phyloP scores from a whole-genome alignment of 2,113 vertebrate genomes.

The Oriolus oriolus region DNA sequence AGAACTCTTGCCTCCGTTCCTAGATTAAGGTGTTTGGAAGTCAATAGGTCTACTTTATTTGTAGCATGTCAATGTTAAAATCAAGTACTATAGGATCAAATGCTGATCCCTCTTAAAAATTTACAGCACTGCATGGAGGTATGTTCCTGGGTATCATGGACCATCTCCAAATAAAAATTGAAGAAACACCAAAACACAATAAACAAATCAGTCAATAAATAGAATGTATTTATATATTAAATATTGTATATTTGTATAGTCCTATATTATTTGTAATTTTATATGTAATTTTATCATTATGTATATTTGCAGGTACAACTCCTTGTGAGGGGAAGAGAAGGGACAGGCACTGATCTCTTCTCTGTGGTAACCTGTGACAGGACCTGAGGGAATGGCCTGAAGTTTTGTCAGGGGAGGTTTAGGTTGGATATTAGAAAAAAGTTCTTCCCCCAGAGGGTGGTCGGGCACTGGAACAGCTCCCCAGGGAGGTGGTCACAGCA shows the following conservation, averaged over 20 bases:
- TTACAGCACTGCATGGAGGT: not conserved
- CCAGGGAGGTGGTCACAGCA: no score
- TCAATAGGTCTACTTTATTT: not conserved
- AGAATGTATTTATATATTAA: not conserved
- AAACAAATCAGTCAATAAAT: not conserved
- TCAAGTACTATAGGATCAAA: not conserved
- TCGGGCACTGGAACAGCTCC: not conserved
- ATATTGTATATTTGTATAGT: not conserved
- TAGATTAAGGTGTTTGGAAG: not conserved
- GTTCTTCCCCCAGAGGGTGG: rapidly evolving
- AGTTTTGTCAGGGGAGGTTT: not conserved
- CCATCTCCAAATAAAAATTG: not conserved
- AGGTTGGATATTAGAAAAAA: not conserved
- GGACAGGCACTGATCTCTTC: not conserved
- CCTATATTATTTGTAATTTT: not conserved
- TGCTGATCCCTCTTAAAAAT: not conserved
- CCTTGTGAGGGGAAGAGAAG: not conserved
- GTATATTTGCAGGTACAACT: not conserved
- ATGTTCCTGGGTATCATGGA: not conserved
- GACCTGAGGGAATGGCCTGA: not conserved
- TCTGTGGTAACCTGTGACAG: not conserved
- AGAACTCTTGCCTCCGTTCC: not conserved
- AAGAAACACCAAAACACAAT: not conserved
- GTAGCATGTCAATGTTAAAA: not conserved
- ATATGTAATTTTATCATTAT: not conserved